A percentile compares a stretch with the other conserved stretches of the same genome.
These are phyloP conservation scores for Zaprionus ghesquierei DNA, from an alignment of 1,140 invertebrate genomes.

Conservation along the genomic window DNA sequence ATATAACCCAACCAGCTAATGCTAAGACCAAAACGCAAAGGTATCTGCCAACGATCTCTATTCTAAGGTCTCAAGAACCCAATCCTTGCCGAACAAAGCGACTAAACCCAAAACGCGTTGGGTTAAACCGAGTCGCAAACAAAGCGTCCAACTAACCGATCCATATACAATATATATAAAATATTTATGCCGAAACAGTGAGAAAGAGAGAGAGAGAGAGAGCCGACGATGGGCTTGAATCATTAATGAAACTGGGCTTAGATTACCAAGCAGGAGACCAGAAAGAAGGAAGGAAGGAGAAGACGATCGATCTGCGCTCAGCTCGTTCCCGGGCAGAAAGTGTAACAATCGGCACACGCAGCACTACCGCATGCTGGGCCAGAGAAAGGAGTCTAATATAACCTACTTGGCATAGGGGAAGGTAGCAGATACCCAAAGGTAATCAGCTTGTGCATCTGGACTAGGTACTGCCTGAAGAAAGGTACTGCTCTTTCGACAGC, in stretches of 20 bases:
- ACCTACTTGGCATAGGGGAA: neutral
- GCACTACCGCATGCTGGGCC: slow-evolving; percentile 22
- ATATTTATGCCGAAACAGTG: slow-evolving; percentile 61
- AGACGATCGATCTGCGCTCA: neutral
- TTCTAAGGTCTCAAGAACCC: slow-evolving; percentile 11
- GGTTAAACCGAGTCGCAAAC: slow-evolving; percentile 48
- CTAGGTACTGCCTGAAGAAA: slow-evolving; percentile 5
- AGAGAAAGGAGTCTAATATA: slow-evolving; percentile 11
- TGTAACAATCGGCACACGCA: slow-evolving; percentile 77
- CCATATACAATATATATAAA: slow-evolving; percentile 61
- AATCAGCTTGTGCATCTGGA: slow-evolving; percentile 64
- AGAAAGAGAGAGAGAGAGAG: neutral
- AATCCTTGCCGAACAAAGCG: slow-evolving; percentile 17
- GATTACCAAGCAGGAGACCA: slow-evolving; percentile 40
- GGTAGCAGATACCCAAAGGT: slow-evolving; percentile 22
- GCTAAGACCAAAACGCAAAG: neutral
- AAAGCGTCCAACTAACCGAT: slow-evolving; percentile 51
- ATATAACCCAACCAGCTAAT: neutral
- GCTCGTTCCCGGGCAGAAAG: slow-evolving; percentile 51
- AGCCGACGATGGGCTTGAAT: slow-evolving; percentile 65
- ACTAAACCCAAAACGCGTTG: slow-evolving; percentile 20
- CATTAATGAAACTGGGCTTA: slow-evolving; percentile 66
- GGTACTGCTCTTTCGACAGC: slow-evolving; percentile 73
- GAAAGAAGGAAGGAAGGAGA: neutral
- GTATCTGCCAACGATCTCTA: slow-evolving; percentile 12